Evolutionary conservation across 2,888 invertebrate genomes (phyloP), one percentile per base, ranked within the genome.

Genomic region (Metalampra italica): DNA sequence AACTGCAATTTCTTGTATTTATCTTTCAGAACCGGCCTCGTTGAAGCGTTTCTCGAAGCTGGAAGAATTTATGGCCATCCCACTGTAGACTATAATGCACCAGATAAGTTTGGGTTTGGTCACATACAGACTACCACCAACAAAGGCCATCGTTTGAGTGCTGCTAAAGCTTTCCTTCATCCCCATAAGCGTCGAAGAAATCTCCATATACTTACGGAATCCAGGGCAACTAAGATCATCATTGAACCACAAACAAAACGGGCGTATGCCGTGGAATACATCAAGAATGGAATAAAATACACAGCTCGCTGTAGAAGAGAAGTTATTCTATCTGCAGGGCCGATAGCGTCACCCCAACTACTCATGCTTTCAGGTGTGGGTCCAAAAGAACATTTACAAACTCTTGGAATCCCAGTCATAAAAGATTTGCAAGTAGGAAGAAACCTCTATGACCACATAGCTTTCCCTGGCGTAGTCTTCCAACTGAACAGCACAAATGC

Each of bases 271-370:
- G 93, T 96, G 0, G 90, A 94, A 58, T 93, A 93, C 52, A 72
- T 91, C 39, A 91, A 92, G 55, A 89, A 92, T 47, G 89, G 90
- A 9, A 71, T 78, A 9, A 79, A 75, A 41, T 76, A 80, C 43
- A 83, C 76, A 11, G 92, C 92, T 0, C 84, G 84, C n/a, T 94
- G 94, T 5, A 91, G 90, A 39, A 94, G 94, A 66, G 97, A 97
- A 83, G 92, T 98, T 0, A 94, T 98, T 52, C 68, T 98, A 14
- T 93, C 95, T 9, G 96, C 96, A 0, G 98, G 98, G 0, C 92
- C 97, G 0, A 93, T 98, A 54, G 96, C 95, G 63, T 95, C 96
- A 0, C 97, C 98, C 0, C 97, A 98, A 75, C 72, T 98, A 12
- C 90, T 98, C n/a, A 95, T 98, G 95, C 78, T 98, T 1, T 97